These are phyloP conservation scores for Kryphioiulus occultus DNA, from an alignment of 2,888 invertebrate genomes.

Conservation along the genomic window DNA sequence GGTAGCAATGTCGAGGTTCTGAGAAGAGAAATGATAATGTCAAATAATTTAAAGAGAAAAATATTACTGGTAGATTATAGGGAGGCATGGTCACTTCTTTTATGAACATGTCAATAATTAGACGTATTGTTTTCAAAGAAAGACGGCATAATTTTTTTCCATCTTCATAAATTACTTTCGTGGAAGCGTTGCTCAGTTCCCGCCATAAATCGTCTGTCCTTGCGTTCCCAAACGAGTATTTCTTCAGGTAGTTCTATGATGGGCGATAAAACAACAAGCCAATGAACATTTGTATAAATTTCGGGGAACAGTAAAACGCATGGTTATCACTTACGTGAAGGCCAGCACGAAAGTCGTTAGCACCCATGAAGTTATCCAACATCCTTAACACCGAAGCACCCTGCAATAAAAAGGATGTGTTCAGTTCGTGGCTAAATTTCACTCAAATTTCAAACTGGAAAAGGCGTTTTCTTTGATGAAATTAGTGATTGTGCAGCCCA, in stretches of 20 bases:
- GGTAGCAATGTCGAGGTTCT: slow-evolving; percentile 52
- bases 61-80: too few relatives aligned
- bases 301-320: not conserved
- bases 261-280: not conserved
- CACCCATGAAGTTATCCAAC: slow-evolving; percentile 82
- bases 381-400: slow-evolving; percentile 88
- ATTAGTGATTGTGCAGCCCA: too few relatives aligned
- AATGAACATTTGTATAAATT: not conserved
- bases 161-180: too few relatives aligned
- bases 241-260: slow-evolving; percentile 71
- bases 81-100: too few relatives aligned
- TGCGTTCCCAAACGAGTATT: slow-evolving; percentile 76
- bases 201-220: slow-evolving; percentile 79
- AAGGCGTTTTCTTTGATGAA: too few relatives aligned
- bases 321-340: slow-evolving; percentile 57
- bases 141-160: too few relatives aligned
- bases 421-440: not conserved
- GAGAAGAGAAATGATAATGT: not conserved
- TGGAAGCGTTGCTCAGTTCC: slow-evolving; percentile 65
- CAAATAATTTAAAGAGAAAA: too few relatives aligned
- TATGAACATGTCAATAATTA: too few relatives aligned
- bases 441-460: not conserved
- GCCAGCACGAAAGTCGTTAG: slow-evolving; percentile 72
- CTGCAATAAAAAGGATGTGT: slow-evolving; percentile 62
- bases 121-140: too few relatives aligned